These are phyloP conservation scores for Lacanobia oleracea DNA, from an alignment of 2,888 invertebrate genomes.

Conservation along the genomic window DNA sequence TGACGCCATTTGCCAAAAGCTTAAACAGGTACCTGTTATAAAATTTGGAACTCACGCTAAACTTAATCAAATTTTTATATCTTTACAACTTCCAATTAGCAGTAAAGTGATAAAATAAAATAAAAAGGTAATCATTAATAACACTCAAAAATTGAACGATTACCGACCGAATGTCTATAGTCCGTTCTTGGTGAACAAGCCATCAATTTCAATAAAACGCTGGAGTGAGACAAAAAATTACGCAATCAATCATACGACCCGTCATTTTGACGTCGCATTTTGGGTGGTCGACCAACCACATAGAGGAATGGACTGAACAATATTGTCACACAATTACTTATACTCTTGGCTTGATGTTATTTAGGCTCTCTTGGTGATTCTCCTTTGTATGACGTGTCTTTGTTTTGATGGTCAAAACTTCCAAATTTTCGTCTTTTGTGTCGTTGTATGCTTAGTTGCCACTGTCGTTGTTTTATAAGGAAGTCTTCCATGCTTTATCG, in stretches of 20 bases:
- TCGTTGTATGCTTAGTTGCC: too few species aligned
- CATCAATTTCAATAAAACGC: conserved; percentile 74
- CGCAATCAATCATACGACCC: conserved; percentile 70
- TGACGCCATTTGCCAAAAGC: too few species aligned
- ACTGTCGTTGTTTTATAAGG: too few species aligned
- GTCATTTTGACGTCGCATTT: conserved; percentile 66
- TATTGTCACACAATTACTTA: not conserved
- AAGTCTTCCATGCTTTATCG: too few species aligned
- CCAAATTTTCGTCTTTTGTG: too few species aligned
- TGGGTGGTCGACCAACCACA: conserved; percentile 53
- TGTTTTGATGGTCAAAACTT: too few species aligned
- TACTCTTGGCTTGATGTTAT: too few species aligned
- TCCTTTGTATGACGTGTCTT: too few species aligned
- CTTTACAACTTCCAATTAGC: not conserved
- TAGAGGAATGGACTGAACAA: not conserved
- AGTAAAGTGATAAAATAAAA: conserved; percentile 30
- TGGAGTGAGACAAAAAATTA: conserved; percentile 70
- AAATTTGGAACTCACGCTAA: not conserved
- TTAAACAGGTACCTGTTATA: too few species aligned
- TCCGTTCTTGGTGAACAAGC: conserved; percentile 63
- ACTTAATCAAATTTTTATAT: not conserved
- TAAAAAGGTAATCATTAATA: conserved; percentile 63
- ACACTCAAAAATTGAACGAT: conserved; percentile 68
- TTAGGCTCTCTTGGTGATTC: too few species aligned
- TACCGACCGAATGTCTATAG: conserved; percentile 66